Evolutionary conservation across 1,140 invertebrate species (phyloP).

Genomic region (Trichogramma pretiosum): DNA sequence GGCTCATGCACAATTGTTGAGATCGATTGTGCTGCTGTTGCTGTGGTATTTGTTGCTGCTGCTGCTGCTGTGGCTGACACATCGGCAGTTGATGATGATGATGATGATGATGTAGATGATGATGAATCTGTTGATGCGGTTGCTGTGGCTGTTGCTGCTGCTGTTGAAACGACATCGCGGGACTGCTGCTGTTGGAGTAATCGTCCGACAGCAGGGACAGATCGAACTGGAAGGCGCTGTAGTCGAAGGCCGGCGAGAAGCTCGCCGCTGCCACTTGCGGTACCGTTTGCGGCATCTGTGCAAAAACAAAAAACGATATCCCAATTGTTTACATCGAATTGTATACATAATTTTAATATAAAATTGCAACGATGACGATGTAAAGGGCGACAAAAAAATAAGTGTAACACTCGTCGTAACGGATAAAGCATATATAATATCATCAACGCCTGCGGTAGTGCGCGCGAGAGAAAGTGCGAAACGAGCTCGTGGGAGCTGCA

Average conservation of each 20-base stretch:
- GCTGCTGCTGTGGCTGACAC: too few relatives aligned
- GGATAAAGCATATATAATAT: too few relatives aligned
- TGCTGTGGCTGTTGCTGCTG: not conserved
- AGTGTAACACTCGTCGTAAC: too few relatives aligned
- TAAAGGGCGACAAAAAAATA: not conserved
- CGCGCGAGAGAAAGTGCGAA: too few relatives aligned
- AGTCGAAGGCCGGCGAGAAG: conserved; percentile 60
- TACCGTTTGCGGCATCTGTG: conserved; percentile 76
- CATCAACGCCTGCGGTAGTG: too few relatives aligned
- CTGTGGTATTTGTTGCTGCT: too few relatives aligned
- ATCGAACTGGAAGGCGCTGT: conserved; percentile 61
- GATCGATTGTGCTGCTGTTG: too few relatives aligned
- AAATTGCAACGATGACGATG: not conserved
- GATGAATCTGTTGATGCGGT: not conserved
- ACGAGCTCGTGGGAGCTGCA: too few relatives aligned
- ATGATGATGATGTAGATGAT: too few relatives aligned
- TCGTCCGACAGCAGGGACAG: conserved; percentile 62
- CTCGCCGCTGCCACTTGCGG: conserved; percentile 59
- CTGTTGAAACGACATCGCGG: not conserved
- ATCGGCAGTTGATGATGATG: too few relatives aligned
- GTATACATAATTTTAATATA: not conserved
- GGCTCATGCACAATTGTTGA: too few relatives aligned
- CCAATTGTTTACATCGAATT: not conserved
- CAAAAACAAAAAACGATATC: conserved; percentile 18
- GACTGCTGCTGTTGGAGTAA: conserved; percentile 29